Evolutionary conservation across 2,797 vertebrate genomes (phyloP).

Genomic region (Telmatherina bonti): DNA sequence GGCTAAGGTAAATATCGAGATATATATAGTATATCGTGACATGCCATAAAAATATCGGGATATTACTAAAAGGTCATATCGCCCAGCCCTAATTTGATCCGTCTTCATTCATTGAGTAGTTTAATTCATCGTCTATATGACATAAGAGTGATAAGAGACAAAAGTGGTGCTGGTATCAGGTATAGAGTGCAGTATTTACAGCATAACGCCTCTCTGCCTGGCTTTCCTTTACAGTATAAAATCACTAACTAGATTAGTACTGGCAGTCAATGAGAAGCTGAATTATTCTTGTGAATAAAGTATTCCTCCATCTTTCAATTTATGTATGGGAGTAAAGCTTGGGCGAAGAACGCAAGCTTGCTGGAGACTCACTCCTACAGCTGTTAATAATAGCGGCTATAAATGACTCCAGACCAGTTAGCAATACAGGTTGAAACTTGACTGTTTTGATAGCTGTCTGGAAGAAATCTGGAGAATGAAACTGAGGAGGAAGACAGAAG

Average conservation of each 20-base stretch:
- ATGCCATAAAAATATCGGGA: too few species aligned
- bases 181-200: too few species aligned
- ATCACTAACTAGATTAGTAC: constrained; percentile 58
- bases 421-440: constrained; percentile 39
- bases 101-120: too few species aligned
- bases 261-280: constrained; percentile 33
- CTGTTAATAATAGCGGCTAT: constrained; percentile 53
- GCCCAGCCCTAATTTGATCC: too few species aligned
- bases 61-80: too few species aligned
- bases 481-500: constrained; percentile 41
- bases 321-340: constrained; percentile 42
- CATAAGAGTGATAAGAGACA: too few species aligned
- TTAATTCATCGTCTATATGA: too few species aligned
- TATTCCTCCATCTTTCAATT: constrained; percentile 41
- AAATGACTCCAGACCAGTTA: constrained; percentile 54
- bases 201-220: too few species aligned
- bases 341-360: constrained; percentile 18
- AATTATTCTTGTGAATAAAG: constrained; percentile 44
- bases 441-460: constrained; percentile 67
- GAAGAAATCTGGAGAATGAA: constrained; percentile 43
- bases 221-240: constrained; percentile 17
- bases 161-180: too few species aligned
- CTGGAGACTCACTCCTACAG: constrained; percentile 30
- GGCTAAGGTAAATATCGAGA: too few species aligned
- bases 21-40: too few species aligned